A percentile compares a stretch with the other conserved stretches of the same genome.
Evolutionary conservation across 1,140 invertebrate genomes (phyloP).

Genomic region (Cydia amplana): DNA sequence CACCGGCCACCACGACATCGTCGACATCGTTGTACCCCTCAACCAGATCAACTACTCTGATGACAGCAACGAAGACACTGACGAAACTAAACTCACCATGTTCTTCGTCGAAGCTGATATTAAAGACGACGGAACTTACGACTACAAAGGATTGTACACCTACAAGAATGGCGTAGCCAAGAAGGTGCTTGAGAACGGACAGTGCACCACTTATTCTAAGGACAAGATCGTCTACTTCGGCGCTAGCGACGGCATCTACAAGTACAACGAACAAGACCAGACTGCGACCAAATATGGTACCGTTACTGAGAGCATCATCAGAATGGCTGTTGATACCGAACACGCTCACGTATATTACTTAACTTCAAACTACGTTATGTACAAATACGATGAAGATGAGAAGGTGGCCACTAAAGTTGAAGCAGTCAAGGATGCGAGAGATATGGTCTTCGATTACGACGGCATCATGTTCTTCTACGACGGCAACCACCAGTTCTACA

Average conservation of each 20-base stretch:
- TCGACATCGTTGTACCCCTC: constrained; percentile 1
- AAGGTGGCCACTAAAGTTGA: background rate
- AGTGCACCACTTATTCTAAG: background rate
- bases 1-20: constrained; percentile 13
- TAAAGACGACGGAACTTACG: too few species aligned
- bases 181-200: too few species aligned
- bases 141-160: too few species aligned
- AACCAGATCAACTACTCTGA: background rate
- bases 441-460: background rate
- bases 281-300: constrained; percentile 23
- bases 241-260: constrained; percentile 21
- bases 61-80: background rate
- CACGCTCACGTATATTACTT: background rate
- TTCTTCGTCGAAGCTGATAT: too few species aligned
- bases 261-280: constrained; percentile 10
- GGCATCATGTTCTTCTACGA: constrained; percentile 22
- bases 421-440: background rate
- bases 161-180: too few species aligned
- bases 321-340: background rate
- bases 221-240: background rate
- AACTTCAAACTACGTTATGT: background rate
- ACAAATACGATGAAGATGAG: constrained; percentile 2
- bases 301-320: constrained; percentile 22
- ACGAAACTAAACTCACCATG: background rate
- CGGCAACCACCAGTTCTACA: constrained; percentile 8